Evolutionary conservation across 1,140 invertebrate species (phyloP), one percentile per base, ranked within the genome.

Genomic region (Drosophila murphyi): DNA sequence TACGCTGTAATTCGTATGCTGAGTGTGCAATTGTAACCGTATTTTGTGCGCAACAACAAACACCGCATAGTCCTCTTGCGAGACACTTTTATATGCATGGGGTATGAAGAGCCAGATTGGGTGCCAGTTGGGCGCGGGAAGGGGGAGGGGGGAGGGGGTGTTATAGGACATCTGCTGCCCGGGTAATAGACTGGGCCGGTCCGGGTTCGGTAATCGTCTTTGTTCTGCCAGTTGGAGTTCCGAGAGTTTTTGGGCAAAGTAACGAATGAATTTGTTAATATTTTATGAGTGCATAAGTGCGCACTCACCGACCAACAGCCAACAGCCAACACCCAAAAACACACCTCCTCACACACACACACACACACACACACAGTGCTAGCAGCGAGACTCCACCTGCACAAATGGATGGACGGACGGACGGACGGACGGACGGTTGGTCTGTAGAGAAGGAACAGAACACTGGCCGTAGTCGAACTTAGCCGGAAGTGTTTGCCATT

Each of bases 261-360:
- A 89, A 89, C 85, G 85, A 89, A 89, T 89, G 85, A 89, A 89
- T 89, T 89, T 89, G 85, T 89, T 89, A 89, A 89, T 89, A 89
- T 89, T 89, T 89, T 90, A 89, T 89, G 85, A 89, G 85, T 81
- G 81, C 81, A 89, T 89, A 89, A 89, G 85, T 89, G 85, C 86
- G 86, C 85, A 89, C 85, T 89, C 86, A 72, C 72, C 73, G 47
- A 62, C 63, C 64, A 65, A 68, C 75, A 45, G n/a, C 37, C 71
- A 43, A 59, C 35, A 31, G 35, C 35, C 56, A 51, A 20, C 37
- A 61, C 45, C 63, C 35, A 35, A 47, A 31, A 7, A 52, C 28
- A 52, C 47, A 8, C 31, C 56, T 34, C 20, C 12, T 34, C n/a
- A 20, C 41, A 60, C 43, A 32, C 29, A 31, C 39, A 31, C 20